Evolutionary conservation across 2,113 vertebrate species (phyloP).

Genomic region (Carassius gibelio): DNA sequence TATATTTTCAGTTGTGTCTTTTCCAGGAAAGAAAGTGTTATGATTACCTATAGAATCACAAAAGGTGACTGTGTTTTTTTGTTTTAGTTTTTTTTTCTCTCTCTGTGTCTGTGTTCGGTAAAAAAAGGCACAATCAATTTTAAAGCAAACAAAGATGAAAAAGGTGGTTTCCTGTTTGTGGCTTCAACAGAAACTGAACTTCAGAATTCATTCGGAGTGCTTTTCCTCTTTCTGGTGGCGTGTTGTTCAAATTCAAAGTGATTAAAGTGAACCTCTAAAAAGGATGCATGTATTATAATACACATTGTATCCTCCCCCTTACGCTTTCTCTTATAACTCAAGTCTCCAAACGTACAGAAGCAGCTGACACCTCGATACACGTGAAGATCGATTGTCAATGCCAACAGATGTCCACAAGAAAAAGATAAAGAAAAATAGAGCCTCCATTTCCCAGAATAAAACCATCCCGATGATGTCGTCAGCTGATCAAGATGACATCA

Average conservation of each 20-base stretch:
- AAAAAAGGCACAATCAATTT: slow-evolving; percentile 69
- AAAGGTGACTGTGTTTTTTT: slow-evolving; percentile 65
- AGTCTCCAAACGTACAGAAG: background rate
- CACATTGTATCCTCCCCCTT: background rate
- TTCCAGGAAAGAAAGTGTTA: slow-evolving; percentile 58
- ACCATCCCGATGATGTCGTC: background rate
- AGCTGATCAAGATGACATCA: slow-evolving; percentile 56
- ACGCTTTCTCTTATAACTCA: background rate
- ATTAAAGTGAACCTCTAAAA: slow-evolving; percentile 8
- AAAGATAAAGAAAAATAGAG: slow-evolving; percentile 42
- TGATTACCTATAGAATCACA: background rate
- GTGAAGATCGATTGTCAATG: slow-evolving; percentile 75
- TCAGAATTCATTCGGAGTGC: slow-evolving; percentile 15
- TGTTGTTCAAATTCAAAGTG: background rate
- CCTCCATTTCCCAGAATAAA: slow-evolving; percentile 42
- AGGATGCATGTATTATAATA: background rate
- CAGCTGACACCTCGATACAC: slow-evolving; percentile 44
- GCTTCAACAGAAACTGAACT: slow-evolving; percentile 38
- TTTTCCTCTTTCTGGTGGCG: background rate
- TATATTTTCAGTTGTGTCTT: slow-evolving; percentile 55
- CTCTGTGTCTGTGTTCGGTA: slow-evolving; percentile 66
- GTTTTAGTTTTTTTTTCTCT: slow-evolving; percentile 62
- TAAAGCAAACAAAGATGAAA: slow-evolving; percentile 38
- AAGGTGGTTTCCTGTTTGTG: slow-evolving; percentile 45
- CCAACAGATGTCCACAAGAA: slow-evolving; percentile 60